Evolutionary conservation across 2,797 vertebrate genomes (phyloP).

Genomic region (Enteromius afrohamiltoni): DNA sequence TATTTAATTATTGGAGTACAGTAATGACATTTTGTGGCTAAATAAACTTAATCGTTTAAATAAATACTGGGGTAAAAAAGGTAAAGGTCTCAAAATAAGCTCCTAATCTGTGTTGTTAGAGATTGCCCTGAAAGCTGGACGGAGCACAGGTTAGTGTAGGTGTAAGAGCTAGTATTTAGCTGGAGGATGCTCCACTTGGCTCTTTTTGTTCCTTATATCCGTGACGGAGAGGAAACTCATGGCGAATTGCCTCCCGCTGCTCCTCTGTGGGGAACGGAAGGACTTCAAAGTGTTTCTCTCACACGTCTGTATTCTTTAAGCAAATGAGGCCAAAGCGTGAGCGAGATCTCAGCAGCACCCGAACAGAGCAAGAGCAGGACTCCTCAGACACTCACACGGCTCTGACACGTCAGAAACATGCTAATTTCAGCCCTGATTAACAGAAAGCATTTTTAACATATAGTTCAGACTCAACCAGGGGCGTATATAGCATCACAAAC

Average conservation of each 20-base stretch:
- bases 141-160: neutral
- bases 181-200: neutral
- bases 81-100: neutral
- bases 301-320: conserved; percentile 27
- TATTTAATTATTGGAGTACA: neutral
- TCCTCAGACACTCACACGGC: conserved; percentile 39
- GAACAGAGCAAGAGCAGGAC: neutral
- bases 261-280: neutral
- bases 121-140: neutral
- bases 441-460: neutral
- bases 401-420: neutral
- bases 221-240: neutral
- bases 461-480: neutral
- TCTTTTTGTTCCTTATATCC: conserved; percentile 6
- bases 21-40: neutral
- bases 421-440: neutral
- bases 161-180: neutral
- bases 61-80: neutral
- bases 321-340: conserved; percentile 30
- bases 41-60: neutral
- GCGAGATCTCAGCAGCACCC: neutral
- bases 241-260: neutral
- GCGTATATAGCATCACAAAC: too few relatives aligned
- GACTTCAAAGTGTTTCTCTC: conserved; percentile 41
- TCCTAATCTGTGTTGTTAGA: neutral